These are phyloP conservation scores for Morpho achilles DNA, from an alignment of 2,888 invertebrate species.

Conservation along the genomic window DNA sequence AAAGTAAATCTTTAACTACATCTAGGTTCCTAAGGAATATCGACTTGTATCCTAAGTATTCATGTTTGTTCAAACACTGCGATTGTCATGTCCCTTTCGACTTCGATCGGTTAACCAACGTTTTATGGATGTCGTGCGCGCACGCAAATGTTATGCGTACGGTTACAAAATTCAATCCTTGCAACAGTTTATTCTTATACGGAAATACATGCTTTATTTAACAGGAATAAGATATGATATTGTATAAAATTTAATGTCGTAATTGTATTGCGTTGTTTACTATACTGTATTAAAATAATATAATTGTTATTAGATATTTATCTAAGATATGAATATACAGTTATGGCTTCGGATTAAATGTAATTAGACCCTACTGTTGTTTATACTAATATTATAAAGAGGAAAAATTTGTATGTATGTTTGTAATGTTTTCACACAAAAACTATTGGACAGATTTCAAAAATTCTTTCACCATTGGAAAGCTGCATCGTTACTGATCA, in stretches of 20 bases:
- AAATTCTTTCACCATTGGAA: too few relatives aligned
- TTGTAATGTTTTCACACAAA: too few relatives aligned
- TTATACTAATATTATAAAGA: too few relatives aligned
- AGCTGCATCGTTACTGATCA: too few relatives aligned
- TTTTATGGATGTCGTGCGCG: constrained; percentile 54
- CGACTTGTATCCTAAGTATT: constrained; percentile 17
- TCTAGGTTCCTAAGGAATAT: constrained; percentile 3
- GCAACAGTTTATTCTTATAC: background rate
- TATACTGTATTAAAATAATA: constrained; percentile 7
- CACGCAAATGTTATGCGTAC: constrained; percentile 36
- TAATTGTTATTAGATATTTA: constrained; percentile 10
- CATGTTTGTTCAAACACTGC: constrained; percentile 36
- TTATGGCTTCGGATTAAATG: constrained; percentile 6
- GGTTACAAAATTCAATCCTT: constrained; percentile 1
- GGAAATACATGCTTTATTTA: background rate
- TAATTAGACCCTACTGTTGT: constrained; percentile 5
- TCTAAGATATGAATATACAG: constrained; percentile 5
- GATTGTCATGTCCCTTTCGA: constrained; percentile 49
- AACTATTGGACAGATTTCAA: too few relatives aligned
- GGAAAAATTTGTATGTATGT: too few relatives aligned
- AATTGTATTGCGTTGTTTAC: background rate
- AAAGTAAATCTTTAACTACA: background rate
- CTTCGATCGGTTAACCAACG: constrained; percentile 37
- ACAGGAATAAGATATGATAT: background rate
- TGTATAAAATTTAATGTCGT: background rate